Evolutionary conservation across 2,113 vertebrate species (phyloP), one percentile per base, ranked within the genome.

Genomic region (Archilochus colubris): DNA sequence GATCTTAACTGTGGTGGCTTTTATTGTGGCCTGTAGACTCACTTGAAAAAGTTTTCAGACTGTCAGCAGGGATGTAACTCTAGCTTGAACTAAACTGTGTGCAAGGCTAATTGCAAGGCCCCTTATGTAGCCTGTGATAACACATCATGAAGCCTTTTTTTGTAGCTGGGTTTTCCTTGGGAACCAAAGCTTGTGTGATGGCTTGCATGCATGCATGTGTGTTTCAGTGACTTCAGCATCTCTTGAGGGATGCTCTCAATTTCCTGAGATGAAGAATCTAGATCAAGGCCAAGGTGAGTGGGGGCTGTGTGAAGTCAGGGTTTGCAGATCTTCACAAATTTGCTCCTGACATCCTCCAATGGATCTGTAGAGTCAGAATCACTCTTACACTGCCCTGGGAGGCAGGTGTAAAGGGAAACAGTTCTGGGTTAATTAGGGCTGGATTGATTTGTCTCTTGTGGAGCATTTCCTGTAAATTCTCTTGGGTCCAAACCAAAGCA

Each of bases 221-320:
- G 2, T 46, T 57, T 57, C 54, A 20, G 14, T 46, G 74, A 33
- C 25, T 59, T 82, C 70, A 82, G n/a, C 82, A 46, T 88, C 82
- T 76, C 96, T 80, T 43, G 68, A 91, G 86, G 25, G 51, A 10
- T 63, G 76, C 55, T 67, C 85, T 81, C 16, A 21, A 78, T 90
- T 86, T 76, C 86, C 28, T 43, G 53, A 61, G 40, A 23, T 62
- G 58, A 8, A 38, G 11, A 64, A 77, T 80, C n/a, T 91, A 77
- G 88, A 72, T 59, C 88, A 83, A 85, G 78, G 81, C 86, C 86
- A 94, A 91, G 58, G 85, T 89, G 54, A 66, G n/a, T 5, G 20
- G 69, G 75, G 44, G 28, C 14, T 84, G 40, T 31, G 33, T 15
- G 68, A 81, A 86, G 74, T 68, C 30, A 61, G 27, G 8, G 23